Conservation (phyloP, 2,888 invertebrate genomes). For the Patella depressa region DNA sequence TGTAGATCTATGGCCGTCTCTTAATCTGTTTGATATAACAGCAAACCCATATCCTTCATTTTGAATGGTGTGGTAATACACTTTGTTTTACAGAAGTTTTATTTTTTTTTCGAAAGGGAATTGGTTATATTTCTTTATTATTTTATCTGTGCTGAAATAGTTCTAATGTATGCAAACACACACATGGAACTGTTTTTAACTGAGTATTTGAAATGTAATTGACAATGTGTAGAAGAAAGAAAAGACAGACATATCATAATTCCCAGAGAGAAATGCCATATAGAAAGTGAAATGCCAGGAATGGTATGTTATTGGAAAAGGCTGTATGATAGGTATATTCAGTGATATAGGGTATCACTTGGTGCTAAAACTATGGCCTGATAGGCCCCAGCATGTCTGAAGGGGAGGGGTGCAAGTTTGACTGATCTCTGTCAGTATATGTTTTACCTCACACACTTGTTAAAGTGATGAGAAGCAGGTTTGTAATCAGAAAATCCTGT, state of each 20-base stretch:
- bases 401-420: slow-evolving; percentile 4
- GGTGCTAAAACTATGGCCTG: slow-evolving; percentile 14
- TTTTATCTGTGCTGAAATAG: too few species aligned
- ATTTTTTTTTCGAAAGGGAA: too few species aligned
- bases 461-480: slow-evolving; percentile 10
- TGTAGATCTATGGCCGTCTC: too few species aligned
- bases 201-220: slow-evolving; percentile 6
- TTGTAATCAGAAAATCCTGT: slow-evolving; percentile 8
- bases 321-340: background rate
- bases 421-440: slow-evolving; percentile 5
- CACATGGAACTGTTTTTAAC: background rate
- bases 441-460: slow-evolving; percentile 11
- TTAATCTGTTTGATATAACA: too few species aligned
- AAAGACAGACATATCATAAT: background rate
- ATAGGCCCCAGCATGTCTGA: slow-evolving; percentile 6
- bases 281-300: slow-evolving; percentile 6
- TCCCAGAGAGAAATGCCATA: slow-evolving; percentile 5
- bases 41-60: too few species aligned
- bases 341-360: background rate
- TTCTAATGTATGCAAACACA: too few species aligned
- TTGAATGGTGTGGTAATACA: too few species aligned
- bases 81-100: too few species aligned
- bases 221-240: slow-evolving; percentile 1
- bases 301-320: slow-evolving; percentile 7
- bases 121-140: too few species aligned